These are phyloP conservation scores for Temnothorax nylanderi DNA, from an alignment of 1,140 invertebrate species.

Conservation along the genomic window DNA sequence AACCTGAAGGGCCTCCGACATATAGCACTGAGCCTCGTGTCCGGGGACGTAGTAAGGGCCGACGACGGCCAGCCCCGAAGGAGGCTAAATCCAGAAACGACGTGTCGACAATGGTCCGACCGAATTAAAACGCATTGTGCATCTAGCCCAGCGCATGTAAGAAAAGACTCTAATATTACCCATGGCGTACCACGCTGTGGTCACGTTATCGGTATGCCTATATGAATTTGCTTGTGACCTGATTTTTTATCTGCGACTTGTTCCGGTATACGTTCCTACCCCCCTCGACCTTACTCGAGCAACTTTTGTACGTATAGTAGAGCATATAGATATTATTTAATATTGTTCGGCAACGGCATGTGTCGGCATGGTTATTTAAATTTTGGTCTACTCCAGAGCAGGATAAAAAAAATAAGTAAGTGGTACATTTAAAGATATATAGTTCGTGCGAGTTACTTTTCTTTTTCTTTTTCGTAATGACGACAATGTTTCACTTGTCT, in stretches of 20 bases:
- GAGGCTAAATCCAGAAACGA: slow-evolving; percentile 82
- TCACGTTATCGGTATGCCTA: slow-evolving; percentile 70
- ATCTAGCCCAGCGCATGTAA: slow-evolving; percentile 86
- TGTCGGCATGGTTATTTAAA: slow-evolving; percentile 35
- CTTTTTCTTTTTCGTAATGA: background rate
- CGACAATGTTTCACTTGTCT: background rate
- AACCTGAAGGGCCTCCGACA: slow-evolving; percentile 83
- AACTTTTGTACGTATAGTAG: slow-evolving; percentile 38
- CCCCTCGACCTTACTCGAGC: background rate
- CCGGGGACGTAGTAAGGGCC: slow-evolving; percentile 86
- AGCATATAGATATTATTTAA: slow-evolving; percentile 39
- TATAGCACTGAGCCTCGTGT: slow-evolving; percentile 88
- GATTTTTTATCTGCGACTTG: slow-evolving; percentile 21
- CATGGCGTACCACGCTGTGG: slow-evolving; percentile 74
- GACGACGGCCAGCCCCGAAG: slow-evolving; percentile 85
- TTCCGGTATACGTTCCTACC: background rate
- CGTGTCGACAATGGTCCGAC: slow-evolving; percentile 79
- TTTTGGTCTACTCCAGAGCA: background rate
- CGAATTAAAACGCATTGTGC: slow-evolving; percentile 87
- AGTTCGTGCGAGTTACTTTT: background rate
- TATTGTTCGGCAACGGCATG: slow-evolving; percentile 31
- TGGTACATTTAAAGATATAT: background rate
- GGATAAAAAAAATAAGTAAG: background rate
- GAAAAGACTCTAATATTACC: slow-evolving; percentile 68
- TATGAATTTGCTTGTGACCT: slow-evolving; percentile 61